Conservation (phyloP, 1,140 invertebrate genomes). For the Pseudachorutes palmiensis region DNA sequence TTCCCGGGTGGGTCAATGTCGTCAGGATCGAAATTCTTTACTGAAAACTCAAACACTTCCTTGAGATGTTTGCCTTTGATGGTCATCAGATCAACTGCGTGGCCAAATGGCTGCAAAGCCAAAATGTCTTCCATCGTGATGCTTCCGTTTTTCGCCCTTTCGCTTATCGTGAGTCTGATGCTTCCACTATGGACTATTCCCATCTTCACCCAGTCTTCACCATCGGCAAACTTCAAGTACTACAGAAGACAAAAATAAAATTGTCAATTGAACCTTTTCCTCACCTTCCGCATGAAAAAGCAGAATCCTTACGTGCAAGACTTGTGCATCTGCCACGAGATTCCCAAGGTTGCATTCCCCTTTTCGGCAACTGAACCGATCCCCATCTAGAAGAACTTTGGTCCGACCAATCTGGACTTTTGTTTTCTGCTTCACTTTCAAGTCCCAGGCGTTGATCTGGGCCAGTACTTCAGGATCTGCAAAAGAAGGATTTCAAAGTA, state of each 20-base stretch:
- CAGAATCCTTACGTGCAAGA: constrained; percentile 12
- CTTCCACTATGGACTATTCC: constrained; percentile 9
- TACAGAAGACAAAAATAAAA: not conserved
- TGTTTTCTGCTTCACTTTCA: constrained; percentile 50
- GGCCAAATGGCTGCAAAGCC: constrained; percentile 3
- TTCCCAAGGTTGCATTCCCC: constrained; percentile 47
- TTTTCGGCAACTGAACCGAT: constrained; percentile 40
- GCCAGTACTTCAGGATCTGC: constrained; percentile 55
- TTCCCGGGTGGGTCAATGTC: not conserved
- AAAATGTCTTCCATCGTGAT: constrained; percentile 13
- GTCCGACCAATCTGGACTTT: constrained; percentile 38
- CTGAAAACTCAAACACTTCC: constrained; percentile 8
- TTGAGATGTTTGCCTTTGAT: not conserved
- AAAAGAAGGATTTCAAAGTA: constrained; percentile 6
- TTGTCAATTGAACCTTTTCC: not conserved
- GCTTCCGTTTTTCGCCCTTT: constrained; percentile 5
- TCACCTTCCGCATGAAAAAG: not conserved
- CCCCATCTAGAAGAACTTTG: constrained; percentile 56
- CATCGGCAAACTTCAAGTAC: constrained; percentile 5
- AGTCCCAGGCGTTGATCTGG: constrained; percentile 53
- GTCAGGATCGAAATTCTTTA: not conserved
- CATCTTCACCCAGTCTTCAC: constrained; percentile 3
- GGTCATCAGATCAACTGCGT: not conserved
- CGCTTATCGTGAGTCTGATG: constrained; percentile 1
- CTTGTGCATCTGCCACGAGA: constrained; percentile 43